Percentiles rank a stretch among this genome's conserved stretches.
Conservation (phyloP, 2,113 vertebrate genomes). For the Sturnus vulgaris region DNA sequence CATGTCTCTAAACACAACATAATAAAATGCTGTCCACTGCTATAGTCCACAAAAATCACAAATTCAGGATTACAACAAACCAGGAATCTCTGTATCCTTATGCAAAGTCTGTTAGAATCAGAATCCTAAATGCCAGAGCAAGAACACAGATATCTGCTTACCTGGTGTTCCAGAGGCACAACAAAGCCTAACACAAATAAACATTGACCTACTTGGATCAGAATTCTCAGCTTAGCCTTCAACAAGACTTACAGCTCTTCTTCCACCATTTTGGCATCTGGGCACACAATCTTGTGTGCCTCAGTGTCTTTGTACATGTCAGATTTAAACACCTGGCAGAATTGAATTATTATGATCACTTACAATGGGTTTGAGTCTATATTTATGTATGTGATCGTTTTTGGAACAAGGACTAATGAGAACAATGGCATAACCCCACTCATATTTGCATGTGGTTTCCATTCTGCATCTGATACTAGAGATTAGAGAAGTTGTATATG, state of each 20-base stretch:
- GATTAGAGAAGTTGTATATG: not conserved
- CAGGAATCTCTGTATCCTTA: not conserved
- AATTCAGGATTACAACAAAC: not conserved
- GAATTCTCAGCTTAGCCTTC: not conserved
- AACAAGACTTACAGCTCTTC: not conserved
- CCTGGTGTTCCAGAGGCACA: not conserved
- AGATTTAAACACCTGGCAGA: not conserved
- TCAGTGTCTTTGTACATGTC: not conserved
- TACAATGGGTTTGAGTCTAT: not conserved
- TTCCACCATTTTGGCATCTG: not conserved
- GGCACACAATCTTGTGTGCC: fast-evolving
- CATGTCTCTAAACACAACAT: not conserved
- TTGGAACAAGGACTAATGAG: not conserved
- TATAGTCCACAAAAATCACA: not conserved
- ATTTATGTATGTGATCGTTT: not conserved
- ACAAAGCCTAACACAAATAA: not conserved
- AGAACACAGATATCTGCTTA: not conserved
- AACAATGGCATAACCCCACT: not conserved
- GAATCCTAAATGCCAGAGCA: not conserved
- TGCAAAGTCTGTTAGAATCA: not conserved
- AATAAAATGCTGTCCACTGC: not conserved
- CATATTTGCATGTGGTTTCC: not conserved
- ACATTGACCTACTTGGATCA: not conserved
- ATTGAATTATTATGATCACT: not conserved
- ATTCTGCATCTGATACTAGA: not conserved